These are phyloP conservation scores for Cephus spinipes DNA, from an alignment of 2,888 invertebrate species.

Conservation along the genomic window DNA sequence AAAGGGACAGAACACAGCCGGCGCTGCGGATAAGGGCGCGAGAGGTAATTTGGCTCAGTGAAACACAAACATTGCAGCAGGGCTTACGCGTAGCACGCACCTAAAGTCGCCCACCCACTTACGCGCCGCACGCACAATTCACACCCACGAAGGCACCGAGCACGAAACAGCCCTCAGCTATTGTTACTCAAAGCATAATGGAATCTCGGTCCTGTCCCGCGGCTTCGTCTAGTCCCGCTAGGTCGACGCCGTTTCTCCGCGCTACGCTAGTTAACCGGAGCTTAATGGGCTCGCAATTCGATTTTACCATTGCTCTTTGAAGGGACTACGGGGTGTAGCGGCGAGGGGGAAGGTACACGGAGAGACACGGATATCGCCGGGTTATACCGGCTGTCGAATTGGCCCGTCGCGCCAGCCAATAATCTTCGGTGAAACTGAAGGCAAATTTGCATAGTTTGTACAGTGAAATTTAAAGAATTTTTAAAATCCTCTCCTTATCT, in stretches of 20 bases:
- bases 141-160: conserved; percentile 52
- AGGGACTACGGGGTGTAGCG: neutral
- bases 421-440: conserved; percentile 15
- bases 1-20: conserved; percentile 62
- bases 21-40: conserved; percentile 62
- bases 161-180: conserved; percentile 65
- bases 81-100: conserved; percentile 35
- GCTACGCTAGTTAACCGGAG: conserved; percentile 58
- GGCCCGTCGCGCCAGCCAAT: conserved; percentile 54
- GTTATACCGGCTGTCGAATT: neutral
- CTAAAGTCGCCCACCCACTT: conserved; percentile 31
- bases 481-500: neutral
- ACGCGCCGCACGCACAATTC: conserved; percentile 49
- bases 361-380: neutral
- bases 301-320: conserved; percentile 64
- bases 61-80: conserved; percentile 61
- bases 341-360: neutral
- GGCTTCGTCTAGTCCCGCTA: conserved; percentile 13
- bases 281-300: conserved; percentile 66
- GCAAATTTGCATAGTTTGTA: neutral
- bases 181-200: conserved; percentile 66
- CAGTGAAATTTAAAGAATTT: neutral
- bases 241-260: conserved; percentile 36
- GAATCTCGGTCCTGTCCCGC: conserved; percentile 58
- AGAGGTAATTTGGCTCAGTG: conserved; percentile 65